These are phyloP conservation scores for Antrozous pallidus DNA, from an alignment of 2,797 vertebrate species.

Conservation along the genomic window DNA sequence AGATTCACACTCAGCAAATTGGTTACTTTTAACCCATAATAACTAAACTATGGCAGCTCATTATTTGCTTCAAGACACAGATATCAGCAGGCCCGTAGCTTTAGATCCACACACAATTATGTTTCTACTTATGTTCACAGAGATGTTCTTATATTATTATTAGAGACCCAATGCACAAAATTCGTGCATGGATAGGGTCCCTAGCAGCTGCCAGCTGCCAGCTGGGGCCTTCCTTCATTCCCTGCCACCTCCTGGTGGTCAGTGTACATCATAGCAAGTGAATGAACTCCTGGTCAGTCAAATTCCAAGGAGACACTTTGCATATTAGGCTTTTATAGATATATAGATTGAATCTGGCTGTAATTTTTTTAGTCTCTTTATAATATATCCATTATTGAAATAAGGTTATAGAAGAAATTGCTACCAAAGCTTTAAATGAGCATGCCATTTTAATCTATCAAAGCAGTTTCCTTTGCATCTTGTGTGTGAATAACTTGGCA, in stretches of 20 bases:
- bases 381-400: not conserved
- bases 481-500: not conserved
- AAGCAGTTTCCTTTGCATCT: not conserved
- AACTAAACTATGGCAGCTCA: not conserved
- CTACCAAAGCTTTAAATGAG: not conserved
- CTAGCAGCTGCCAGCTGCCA: too few relatives aligned
- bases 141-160: not conserved
- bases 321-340: too few relatives aligned
- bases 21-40: not conserved
- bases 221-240: too few relatives aligned
- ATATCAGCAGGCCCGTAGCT: not conserved
- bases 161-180: too few relatives aligned
- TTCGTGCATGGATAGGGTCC: too few relatives aligned
- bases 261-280: too few relatives aligned
- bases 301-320: too few relatives aligned
- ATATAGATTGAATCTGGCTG: not conserved
- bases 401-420: not conserved
- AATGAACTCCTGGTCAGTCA: too few relatives aligned
- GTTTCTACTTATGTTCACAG: not conserved
- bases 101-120: not conserved
- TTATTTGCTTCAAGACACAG: not conserved
- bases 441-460: not conserved
- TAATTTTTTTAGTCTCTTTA: not conserved
- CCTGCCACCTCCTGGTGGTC: too few relatives aligned
- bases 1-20: not conserved